Percentiles rank a stretch among this genome's conserved stretches.
Evolutionary conservation across 2,797 vertebrate genomes (phyloP).

Genomic region (Melanogrammus aeglefinus): DNA sequence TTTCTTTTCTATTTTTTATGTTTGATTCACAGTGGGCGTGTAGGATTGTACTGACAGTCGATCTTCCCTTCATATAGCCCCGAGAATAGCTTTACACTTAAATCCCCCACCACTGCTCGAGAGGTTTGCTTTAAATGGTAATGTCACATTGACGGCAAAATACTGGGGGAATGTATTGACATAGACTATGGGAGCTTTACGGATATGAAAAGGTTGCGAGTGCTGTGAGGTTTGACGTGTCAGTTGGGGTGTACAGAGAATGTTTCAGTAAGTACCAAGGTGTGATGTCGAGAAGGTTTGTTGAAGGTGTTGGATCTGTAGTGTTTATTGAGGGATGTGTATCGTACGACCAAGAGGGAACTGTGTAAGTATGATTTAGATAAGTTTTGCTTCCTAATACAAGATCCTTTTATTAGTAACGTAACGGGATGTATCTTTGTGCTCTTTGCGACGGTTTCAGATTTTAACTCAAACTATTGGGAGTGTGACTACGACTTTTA

Average conservation of each 20-base stretch:
- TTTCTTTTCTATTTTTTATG: conserved; percentile 1
- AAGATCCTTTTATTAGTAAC: conserved; percentile 50
- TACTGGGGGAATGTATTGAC: not conserved
- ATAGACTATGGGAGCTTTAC: conserved; percentile 32
- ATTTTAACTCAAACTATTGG: not conserved
- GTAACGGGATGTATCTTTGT: conserved; percentile 28
- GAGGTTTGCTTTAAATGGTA: not conserved
- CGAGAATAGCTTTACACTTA: conserved; percentile 15
- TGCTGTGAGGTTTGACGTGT: conserved; percentile 30
- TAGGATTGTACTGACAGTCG: conserved; percentile 5
- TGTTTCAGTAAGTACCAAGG: conserved; percentile 51
- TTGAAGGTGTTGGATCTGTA: conserved; percentile 44
- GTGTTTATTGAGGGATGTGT: conserved; percentile 24
- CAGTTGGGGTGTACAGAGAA: conserved; percentile 38
- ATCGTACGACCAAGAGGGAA: conserved; percentile 27
- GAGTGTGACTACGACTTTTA: not conserved
- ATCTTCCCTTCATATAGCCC: conserved; percentile 10
- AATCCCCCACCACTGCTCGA: not conserved
- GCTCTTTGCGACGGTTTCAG: not conserved
- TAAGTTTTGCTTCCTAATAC: conserved; percentile 18
- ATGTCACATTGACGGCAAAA: not conserved
- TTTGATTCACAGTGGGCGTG: conserved; percentile 35
- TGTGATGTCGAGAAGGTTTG: conserved; percentile 35
- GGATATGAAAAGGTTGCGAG: conserved; percentile 25
- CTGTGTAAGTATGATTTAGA: conserved; percentile 20